Percentiles rank a stretch among this genome's conserved stretches.
phyloP scores from a whole-genome alignment of 2,797 vertebrate genomes.

The Dendrocincla fuliginosa region DNA sequence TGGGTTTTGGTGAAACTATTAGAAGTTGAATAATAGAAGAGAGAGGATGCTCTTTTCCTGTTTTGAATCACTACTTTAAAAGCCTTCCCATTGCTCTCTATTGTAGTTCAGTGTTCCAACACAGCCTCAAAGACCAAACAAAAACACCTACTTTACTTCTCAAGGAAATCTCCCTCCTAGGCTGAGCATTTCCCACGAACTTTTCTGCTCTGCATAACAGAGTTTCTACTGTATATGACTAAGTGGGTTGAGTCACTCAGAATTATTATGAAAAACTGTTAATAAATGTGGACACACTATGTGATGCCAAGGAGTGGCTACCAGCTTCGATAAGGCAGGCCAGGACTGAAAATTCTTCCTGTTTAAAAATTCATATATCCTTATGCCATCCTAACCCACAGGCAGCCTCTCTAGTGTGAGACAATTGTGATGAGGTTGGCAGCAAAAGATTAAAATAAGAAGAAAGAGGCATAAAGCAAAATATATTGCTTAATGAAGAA shows the following conservation, averaged over 20 bases:
- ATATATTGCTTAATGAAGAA: neutral
- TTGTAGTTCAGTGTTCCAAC: neutral
- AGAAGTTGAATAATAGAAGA: neutral
- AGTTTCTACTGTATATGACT: neutral
- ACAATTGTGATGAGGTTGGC: neutral
- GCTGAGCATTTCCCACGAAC: neutral
- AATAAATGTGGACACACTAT: neutral
- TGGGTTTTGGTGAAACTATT: neutral
- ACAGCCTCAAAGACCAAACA: conserved; percentile 21
- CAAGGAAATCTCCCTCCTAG: neutral
- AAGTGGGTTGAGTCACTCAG: neutral
- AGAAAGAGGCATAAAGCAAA: neutral
- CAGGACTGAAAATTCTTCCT: neutral
- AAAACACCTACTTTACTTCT: neutral
- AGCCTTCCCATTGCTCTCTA: neutral
- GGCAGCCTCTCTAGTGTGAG: neutral
- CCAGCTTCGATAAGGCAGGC: neutral
- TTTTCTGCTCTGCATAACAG: neutral
- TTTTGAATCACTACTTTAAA: neutral
- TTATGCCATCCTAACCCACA: neutral
- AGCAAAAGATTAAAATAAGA: neutral
- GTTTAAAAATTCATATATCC: neutral
- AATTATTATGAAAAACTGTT: neutral
- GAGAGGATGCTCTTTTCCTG: neutral
- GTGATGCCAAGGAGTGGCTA: neutral